phyloP scores from a whole-genome alignment of 2,888 invertebrate genomes.

The Aethes cnicana region DNA sequence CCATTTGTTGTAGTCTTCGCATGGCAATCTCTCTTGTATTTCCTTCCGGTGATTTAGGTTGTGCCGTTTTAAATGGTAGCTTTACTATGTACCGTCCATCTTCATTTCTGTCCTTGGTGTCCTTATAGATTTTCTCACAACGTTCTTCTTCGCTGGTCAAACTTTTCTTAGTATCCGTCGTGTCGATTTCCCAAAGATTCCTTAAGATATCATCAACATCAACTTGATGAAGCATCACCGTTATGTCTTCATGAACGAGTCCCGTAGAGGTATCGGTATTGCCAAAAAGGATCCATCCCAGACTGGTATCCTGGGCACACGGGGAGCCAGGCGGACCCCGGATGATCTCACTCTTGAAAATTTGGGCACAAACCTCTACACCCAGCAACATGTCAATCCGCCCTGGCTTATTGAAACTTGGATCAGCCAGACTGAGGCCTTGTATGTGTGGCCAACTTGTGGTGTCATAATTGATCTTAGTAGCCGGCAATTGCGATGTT shows the following conservation, averaged over 20 bases:
- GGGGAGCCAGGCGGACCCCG: background rate
- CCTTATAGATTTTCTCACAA: background rate
- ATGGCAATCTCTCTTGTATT: slow-evolving; percentile 23
- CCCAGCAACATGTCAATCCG: too few relatives aligned
- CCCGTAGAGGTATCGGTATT: background rate
- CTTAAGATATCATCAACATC: background rate
- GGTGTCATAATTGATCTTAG: too few relatives aligned
- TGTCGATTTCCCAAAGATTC: background rate
- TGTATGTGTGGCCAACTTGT: too few relatives aligned
- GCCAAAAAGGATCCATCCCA: slow-evolving; percentile 7
- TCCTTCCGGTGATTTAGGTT: slow-evolving; percentile 21
- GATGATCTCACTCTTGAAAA: background rate
- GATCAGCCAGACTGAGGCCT: too few relatives aligned
- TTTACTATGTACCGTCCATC: slow-evolving; percentile 11
- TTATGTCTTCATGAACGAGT: background rate
- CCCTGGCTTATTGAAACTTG: too few relatives aligned
- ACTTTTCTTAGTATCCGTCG: too few relatives aligned
- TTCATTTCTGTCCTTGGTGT: background rate
- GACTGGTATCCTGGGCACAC: slow-evolving; percentile 6
- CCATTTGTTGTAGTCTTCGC: slow-evolving; percentile 25
- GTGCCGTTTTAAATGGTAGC: background rate
- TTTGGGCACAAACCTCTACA: too few relatives aligned
- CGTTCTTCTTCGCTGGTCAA: background rate
- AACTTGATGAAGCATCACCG: background rate
- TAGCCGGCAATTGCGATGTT: background rate